Evolutionary conservation across 2,888 invertebrate species (phyloP).

Genomic region (Cyclophora albipunctata): DNA sequence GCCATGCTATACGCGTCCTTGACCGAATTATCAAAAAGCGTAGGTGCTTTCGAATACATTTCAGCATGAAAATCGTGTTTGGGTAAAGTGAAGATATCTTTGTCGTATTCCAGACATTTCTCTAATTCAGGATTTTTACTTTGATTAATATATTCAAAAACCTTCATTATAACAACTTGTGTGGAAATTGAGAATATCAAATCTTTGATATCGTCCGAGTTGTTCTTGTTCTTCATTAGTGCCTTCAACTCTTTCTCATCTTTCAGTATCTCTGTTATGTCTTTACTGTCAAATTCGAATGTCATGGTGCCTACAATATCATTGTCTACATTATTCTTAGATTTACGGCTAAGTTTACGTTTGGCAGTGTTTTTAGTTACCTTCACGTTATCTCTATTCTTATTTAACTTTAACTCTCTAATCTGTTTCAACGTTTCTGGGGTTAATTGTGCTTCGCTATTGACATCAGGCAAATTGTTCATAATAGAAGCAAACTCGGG

Average conservation of each 20-base stretch:
- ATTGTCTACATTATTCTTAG: constrained; percentile 44
- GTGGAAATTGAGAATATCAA: constrained; percentile 54
- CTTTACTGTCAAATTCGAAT: constrained; percentile 54
- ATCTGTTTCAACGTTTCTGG: constrained; percentile 68
- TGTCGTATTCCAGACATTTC: constrained; percentile 48
- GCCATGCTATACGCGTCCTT: constrained; percentile 59
- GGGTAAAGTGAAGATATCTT: constrained; percentile 38
- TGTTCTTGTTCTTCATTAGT: constrained; percentile 42
- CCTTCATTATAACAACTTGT: constrained; percentile 60
- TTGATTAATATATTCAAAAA: constrained; percentile 55
- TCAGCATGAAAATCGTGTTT: constrained; percentile 43
- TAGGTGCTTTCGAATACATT: constrained; percentile 49
- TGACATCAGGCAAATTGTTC: constrained; percentile 54
- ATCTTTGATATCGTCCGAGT: constrained; percentile 55
- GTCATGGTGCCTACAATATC: constrained; percentile 50
- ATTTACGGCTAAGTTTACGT: constrained; percentile 51
- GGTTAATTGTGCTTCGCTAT: constrained; percentile 56
- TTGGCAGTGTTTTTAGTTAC: constrained; percentile 65
- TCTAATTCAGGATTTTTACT: constrained; percentile 50
- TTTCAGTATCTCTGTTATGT: constrained; percentile 44
- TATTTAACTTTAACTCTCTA: constrained; percentile 57
- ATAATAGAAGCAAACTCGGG: constrained; percentile 64
- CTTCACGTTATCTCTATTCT: constrained; percentile 54
- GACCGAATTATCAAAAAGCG: constrained; percentile 52
- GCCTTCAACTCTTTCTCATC: constrained; percentile 52